Evolutionary conservation across 2,797 vertebrate genomes (phyloP), one percentile per base, ranked within the genome.

Genomic region (Mareca penelope): DNA sequence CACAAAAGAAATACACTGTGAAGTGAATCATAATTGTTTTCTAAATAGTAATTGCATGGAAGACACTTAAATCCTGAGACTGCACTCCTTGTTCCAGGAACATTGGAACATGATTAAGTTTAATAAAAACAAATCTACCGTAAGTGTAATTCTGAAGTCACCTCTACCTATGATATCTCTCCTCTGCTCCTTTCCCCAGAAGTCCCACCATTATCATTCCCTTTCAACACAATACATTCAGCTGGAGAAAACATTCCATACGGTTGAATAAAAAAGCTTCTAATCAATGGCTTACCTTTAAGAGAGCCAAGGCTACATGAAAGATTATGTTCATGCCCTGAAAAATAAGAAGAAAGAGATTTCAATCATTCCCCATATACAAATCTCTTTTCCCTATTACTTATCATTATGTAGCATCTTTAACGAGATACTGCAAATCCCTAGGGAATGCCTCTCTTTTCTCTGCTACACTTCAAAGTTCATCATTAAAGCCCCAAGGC

Each of bases 281-380:
- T 46, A 40, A 86, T 89, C 75, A 80, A 28, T 35, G 15, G 95
- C 98, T 97, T 97, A 99, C 99, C 98, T 99, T 99, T 72, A 99
- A 97, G 71, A 99, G 98, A 93, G 99, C 99, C 98, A 99, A 98
- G 26, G 99, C 99, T 79, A 99, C 99, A 2, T 99, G 99, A 97
- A 99, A 99, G 97, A 99, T 99, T 94, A 99, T 98, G 97, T 98
- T 99, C 96, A 99, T 97, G 90, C 99, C 99, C 99, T 99, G 96
- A 90, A 96, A 97, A 97, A 86, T 28, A 57, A 91, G 89, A 95
- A 90, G 59, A 84, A 80, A 59, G 76, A 94, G 10, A 90, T 50
- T 92, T 86, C 82, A 39, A 2, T 90, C 59, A 96, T 28, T 68
- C 24, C 48, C 65, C 90, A n/a, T 53, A 84, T 1, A n/a, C n/a